These are phyloP conservation scores for Xestia sexstrigata DNA, from an alignment of 2,888 invertebrate species.

Conservation along the genomic window DNA sequence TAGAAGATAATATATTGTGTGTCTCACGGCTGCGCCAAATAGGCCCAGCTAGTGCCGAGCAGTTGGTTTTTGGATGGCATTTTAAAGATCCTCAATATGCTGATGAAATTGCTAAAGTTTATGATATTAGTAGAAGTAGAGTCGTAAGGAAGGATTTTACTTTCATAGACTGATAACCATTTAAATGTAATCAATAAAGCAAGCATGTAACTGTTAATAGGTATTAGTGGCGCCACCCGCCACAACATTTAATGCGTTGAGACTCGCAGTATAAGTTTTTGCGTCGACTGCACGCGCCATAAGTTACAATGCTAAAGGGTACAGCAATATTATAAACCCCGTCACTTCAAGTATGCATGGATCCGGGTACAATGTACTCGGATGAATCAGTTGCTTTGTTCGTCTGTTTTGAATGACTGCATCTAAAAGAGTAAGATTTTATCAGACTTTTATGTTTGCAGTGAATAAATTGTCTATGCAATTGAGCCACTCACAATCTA, in stretches of 20 bases:
- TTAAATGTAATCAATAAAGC: not conserved
- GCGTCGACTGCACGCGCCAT: not conserved
- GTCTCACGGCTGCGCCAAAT: too few species aligned
- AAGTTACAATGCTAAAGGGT: not conserved
- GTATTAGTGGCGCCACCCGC: not conserved
- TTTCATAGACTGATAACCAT: not conserved
- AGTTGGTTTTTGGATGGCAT: not conserved
- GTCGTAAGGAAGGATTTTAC: not conserved
- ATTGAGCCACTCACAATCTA: not conserved
- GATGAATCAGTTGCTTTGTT: slow-evolving; percentile 36
- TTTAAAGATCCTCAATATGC: not conserved
- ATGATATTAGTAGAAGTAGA: not conserved
- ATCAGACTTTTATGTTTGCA: not conserved
- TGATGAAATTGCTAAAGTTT: not conserved
- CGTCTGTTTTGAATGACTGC: slow-evolving; percentile 5
- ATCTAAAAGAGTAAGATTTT: not conserved
- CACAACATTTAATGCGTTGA: slow-evolving; percentile 8
- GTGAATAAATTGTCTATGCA: not conserved
- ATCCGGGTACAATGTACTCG: slow-evolving; percentile 42
- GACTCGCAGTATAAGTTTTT: not conserved
- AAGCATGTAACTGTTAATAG: not conserved
- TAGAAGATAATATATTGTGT: too few species aligned
- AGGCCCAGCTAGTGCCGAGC: too few species aligned
- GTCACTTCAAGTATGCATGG: slow-evolving; percentile 20
- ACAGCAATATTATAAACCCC: not conserved